These are phyloP conservation scores for Temnopleurus reevesii DNA, from an alignment of 53 echinoderm and acorn worm genomes.

Conservation along the genomic window DNA sequence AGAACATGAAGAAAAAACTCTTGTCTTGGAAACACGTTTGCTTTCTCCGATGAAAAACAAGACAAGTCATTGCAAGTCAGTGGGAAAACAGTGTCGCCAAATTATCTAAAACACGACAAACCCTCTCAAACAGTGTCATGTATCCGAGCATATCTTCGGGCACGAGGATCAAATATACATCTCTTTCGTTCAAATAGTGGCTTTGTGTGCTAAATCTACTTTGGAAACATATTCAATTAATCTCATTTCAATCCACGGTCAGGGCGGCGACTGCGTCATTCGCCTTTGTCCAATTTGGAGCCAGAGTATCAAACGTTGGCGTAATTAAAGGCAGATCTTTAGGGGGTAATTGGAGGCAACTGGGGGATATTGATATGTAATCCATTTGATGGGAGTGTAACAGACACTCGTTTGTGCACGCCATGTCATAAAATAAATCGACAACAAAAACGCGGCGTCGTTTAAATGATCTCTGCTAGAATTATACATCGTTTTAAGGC, in stretches of 20 bases:
- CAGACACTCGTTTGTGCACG: too few relatives aligned
- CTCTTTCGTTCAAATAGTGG: not conserved
- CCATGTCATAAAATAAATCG: too few relatives aligned
- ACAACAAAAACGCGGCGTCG: too few relatives aligned
- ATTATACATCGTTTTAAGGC: too few relatives aligned
- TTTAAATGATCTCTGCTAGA: too few relatives aligned
- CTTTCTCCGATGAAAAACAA: too few relatives aligned
- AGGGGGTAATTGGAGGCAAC: not conserved
- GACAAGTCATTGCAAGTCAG: too few relatives aligned
- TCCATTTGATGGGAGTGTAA: not conserved
- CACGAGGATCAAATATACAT: not conserved
- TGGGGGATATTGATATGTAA: not conserved
- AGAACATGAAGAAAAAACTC: too few relatives aligned
- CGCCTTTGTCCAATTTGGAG: not conserved
- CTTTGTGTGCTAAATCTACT: not conserved
- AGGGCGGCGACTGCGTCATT: not conserved
- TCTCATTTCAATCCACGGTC: not conserved
- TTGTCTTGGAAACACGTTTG: too few relatives aligned
- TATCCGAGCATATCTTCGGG: too few relatives aligned
- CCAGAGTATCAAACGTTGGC: not conserved
- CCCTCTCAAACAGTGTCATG: too few relatives aligned
- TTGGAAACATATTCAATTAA: not conserved
- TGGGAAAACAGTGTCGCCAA: not conserved
- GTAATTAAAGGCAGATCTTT: constrained; percentile 14
- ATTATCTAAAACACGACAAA: not conserved